Evolutionary conservation across 2,888 invertebrate genomes (phyloP), one percentile per base, ranked within the genome.

Genomic region (Eupsilia transversa): DNA sequence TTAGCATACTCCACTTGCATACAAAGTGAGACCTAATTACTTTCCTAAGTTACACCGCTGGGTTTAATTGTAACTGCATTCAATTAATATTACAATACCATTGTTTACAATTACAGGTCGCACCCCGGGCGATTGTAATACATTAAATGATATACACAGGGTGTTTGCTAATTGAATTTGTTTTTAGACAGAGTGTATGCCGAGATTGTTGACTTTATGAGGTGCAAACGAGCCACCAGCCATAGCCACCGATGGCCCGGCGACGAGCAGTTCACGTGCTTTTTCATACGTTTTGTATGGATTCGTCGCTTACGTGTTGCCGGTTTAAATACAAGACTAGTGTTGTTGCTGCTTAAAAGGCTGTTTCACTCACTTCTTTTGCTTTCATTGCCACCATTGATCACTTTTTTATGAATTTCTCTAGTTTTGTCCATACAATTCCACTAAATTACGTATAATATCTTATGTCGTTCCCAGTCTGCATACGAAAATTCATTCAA

Each of bases 51-150:
- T 85, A 85, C 80, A 82, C 68, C 73, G 80, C 75, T 69, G 74
- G 87, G 89, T 92, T 92, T 94, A 94, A 94, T 94, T 94, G 90
- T 88, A 67, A 91, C 89, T 91, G 90, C 88, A 87, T 91, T 92
- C 88, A 92, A 93, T 93, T 93, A 93, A 93, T 92, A 92, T 89
- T 88, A 91, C 92, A 91, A 90, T 89, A 86, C 90, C 85, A 93
- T 93, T 94, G 94, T 94, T 93, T 93, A 93, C 91, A 90, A 90
- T 91, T 86, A 89, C 89, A 86, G 83, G 83, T 82, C 79, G 83
- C 80, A 81, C 89, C 91, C 88, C 54, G 72, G 84, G 89, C 89
- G 86, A 87, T 83, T 77, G 81, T 75, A 66, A 71, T 83, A 86
- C 56, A 63, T 84, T 81, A 65, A 65, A 30, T 72, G 67, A 72